These are phyloP conservation scores for Aselliscus stoliczkanus DNA, from an alignment of 2,797 vertebrate species.

Conservation along the genomic window DNA sequence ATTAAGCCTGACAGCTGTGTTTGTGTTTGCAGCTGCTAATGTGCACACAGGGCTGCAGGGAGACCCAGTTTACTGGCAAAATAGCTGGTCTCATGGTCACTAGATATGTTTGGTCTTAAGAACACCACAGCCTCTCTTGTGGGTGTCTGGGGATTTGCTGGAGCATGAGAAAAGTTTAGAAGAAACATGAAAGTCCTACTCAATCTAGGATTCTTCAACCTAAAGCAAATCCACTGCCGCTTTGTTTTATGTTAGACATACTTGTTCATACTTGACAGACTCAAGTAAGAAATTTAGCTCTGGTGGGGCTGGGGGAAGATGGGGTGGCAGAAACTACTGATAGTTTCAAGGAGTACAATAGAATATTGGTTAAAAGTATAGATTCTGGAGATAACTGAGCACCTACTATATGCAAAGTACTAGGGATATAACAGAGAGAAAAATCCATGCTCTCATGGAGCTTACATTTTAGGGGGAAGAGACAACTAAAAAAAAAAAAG, in stretches of 20 bases:
- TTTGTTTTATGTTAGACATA: background rate
- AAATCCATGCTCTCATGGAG: background rate
- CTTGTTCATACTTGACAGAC: background rate
- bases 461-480: background rate
- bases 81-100: background rate
- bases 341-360: background rate
- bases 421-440: background rate
- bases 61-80: background rate
- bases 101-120: background rate
- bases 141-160: background rate
- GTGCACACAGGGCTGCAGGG: background rate
- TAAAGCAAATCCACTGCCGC: background rate
- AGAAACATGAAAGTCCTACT: background rate
- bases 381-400: background rate
- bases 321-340: background rate
- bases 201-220: background rate
- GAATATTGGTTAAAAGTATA: background rate
- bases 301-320: background rate
- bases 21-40: conserved; percentile 28
- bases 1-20: conserved; percentile 34
- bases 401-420: background rate
- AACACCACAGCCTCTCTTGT: background rate
- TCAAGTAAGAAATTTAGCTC: background rate
- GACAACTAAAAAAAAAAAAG: background rate
- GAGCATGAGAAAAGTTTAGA: background rate